phyloP scores from a whole-genome alignment of 2,888 invertebrate genomes.

The Lissocephala sabroskyi region DNA sequence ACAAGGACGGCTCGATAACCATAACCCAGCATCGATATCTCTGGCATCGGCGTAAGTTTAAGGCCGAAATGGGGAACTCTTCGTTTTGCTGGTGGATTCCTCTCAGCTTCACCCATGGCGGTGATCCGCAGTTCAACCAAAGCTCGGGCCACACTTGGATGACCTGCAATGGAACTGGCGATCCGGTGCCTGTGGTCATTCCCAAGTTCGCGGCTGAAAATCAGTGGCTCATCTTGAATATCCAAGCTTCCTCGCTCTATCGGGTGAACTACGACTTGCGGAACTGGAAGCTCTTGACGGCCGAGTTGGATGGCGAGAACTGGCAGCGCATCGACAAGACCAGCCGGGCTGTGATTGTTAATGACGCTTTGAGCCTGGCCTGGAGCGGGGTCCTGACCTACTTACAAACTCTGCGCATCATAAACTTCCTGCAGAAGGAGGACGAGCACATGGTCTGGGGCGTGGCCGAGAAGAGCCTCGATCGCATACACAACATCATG shows the following conservation, averaged over 20 bases:
- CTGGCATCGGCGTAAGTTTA: not conserved
- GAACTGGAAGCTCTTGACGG: slow-evolving; percentile 79
- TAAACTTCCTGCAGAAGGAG: slow-evolving; percentile 73
- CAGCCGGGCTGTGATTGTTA: slow-evolving; percentile 85
- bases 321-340: slow-evolving; percentile 76
- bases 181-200: slow-evolving; percentile 13
- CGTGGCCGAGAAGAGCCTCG: slow-evolving; percentile 75
- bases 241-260: slow-evolving; percentile 80
- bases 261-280: slow-evolving; percentile 82
- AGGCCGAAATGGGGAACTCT: slow-evolving; percentile 14
- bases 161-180: slow-evolving; percentile 57
- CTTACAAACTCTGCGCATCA: slow-evolving; percentile 74
- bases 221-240: slow-evolving; percentile 82
- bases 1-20: slow-evolving; percentile 73
- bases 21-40: slow-evolving; percentile 75
- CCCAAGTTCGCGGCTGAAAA: slow-evolving; percentile 69
- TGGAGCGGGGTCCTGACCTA: slow-evolving; percentile 79
- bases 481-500: slow-evolving; percentile 76
- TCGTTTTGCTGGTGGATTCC: slow-evolving; percentile 80
- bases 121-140: slow-evolving; percentile 11
- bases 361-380: slow-evolving; percentile 81
- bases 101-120: slow-evolving; percentile 74
- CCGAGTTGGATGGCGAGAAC: slow-evolving; percentile 74
- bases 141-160: slow-evolving; percentile 73
- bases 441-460: slow-evolving; percentile 72